Base-by-base conservation (phyloP, 1,140 invertebrate genomes). In the Drosophila rhopaloa region DNA sequence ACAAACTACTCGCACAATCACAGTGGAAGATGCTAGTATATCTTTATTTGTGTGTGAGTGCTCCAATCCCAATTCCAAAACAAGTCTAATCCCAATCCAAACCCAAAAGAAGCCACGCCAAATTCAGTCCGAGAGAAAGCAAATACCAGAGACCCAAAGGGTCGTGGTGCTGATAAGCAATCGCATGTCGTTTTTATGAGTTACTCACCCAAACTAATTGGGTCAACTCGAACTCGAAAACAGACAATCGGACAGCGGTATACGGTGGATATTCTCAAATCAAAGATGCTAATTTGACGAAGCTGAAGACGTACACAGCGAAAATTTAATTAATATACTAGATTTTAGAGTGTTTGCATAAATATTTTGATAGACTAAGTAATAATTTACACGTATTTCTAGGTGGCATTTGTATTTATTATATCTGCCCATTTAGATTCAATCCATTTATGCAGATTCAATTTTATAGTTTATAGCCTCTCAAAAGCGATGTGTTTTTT, bases 141-240 rank as follows among this genome's bases (percentile, higher is more conserved):
- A 83, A 67, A 80, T 61, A 66, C 61, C 55, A 43, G 61, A 79
- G 43, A 58, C 57, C 47, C 40, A 61, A 78, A 71, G 79, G 80
- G 82, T 76, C 70, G 50, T 58, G 48, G 65, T 56, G 38, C 78
- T 48, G 48, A 43, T 61, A 77, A 70, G 83, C 83, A 76, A 86
- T 82, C 82, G 82, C 75, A 71, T 72, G 75, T 79, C 70, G 65
- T 65, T 86, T 86, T 88, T 88, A 86, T 88, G 82, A 82, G 82
- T 82, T 73, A 79, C 76, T 88, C 82, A 63, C 82, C 77, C 66
- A 65, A 71, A 53, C 66, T 79, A 86, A 86, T 86, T 86, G 83
- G 82, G 82, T 86, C 83, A 84, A 58, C 61, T 60, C 51, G 24
- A 84, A 58, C 61, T 60, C 51, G 24, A 59, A 43, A n/a, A 57